These are phyloP conservation scores for Propithecus coquereli DNA, from an alignment of 2,113 vertebrate species.

Conservation along the genomic window DNA sequence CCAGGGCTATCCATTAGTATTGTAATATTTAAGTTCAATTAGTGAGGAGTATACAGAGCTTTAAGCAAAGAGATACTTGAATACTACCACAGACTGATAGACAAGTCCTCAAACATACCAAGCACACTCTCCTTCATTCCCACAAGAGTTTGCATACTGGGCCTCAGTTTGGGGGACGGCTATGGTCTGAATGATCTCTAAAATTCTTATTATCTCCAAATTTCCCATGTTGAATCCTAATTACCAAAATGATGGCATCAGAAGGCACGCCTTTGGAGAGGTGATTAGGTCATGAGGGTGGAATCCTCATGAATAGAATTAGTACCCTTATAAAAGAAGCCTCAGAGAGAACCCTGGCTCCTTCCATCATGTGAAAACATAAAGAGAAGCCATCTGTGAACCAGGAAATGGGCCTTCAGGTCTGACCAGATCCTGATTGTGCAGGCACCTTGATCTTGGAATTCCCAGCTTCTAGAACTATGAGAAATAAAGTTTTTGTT, in stretches of 20 bases:
- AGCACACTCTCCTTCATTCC: not conserved
- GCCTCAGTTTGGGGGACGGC: accelerated
- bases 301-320: not conserved
- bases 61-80: not conserved
- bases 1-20: not conserved
- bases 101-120: not conserved
- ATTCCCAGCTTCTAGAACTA: not conserved
- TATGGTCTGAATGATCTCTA: not conserved
- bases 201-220: not conserved
- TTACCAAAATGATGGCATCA: not conserved
- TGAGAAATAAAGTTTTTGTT: not conserved
- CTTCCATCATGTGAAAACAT: not conserved
- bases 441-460: not conserved
- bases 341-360: not conserved
- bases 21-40: not conserved
- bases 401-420: accelerated
- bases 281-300: not conserved
- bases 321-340: not conserved
- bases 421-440: not conserved
- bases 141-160: accelerated
- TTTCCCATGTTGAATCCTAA: not conserved
- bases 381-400: not conserved
- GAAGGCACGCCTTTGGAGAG: not conserved
- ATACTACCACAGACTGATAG: not conserved
- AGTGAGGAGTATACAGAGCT: not conserved